phyloP scores from a whole-genome alignment of 2,888 invertebrate species.

The Chymomyza fuscimana region DNA sequence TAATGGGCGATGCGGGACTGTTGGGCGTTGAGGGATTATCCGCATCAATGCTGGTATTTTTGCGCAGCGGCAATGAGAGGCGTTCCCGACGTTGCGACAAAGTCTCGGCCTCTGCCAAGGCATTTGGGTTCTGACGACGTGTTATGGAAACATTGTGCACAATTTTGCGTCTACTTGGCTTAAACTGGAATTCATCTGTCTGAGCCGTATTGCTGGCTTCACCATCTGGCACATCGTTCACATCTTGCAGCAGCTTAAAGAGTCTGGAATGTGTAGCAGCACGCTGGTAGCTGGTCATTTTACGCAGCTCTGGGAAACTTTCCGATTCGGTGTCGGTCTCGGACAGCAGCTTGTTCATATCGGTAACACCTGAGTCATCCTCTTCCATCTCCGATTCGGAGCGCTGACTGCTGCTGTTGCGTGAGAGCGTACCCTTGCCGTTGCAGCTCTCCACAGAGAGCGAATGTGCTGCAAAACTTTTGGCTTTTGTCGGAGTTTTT shows the following conservation, averaged over 20 bases:
- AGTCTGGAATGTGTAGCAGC: slow-evolving; percentile 87
- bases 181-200: slow-evolving; percentile 73
- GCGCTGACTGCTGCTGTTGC: slow-evolving; percentile 78
- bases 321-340: slow-evolving; percentile 85
- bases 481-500: slow-evolving; percentile 10
- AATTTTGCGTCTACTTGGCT: slow-evolving; percentile 77
- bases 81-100: slow-evolving; percentile 80
- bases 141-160: slow-evolving; percentile 80
- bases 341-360: slow-evolving; percentile 85
- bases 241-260: slow-evolving; percentile 84
- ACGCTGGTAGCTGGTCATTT: slow-evolving; percentile 84
- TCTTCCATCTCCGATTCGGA: slow-evolving; percentile 82
- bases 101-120: slow-evolving; percentile 77
- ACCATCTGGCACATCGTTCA: slow-evolving; percentile 77
- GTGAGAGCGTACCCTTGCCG: slow-evolving; percentile 70
- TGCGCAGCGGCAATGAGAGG: slow-evolving; percentile 81
- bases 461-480: slow-evolving; percentile 56
- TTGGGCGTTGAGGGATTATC: slow-evolving; percentile 82
- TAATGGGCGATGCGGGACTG: slow-evolving; percentile 79
- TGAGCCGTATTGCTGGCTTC: slow-evolving; percentile 23
- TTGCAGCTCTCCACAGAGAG: slow-evolving; percentile 71
- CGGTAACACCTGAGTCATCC: slow-evolving; percentile 87
- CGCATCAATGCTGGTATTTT: slow-evolving; percentile 80
- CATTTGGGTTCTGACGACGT: slow-evolving; percentile 77
- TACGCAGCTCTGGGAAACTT: slow-evolving; percentile 82